Base-by-base conservation (phyloP, 2,888 invertebrate species). In the Orchestes rusci region DNA sequence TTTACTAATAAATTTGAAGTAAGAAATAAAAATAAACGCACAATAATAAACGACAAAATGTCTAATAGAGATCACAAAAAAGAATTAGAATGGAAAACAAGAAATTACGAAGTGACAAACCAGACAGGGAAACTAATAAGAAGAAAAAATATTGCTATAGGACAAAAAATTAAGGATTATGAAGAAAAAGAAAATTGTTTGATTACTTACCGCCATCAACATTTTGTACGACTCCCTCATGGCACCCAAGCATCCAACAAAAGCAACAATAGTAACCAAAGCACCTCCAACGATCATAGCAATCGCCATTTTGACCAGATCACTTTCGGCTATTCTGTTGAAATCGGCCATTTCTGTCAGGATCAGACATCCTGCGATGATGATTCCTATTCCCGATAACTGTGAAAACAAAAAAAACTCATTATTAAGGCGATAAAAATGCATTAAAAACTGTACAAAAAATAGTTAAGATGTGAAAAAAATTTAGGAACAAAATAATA, bases 181-280 rank as follows among this genome's bases (percentile, higher is more conserved):
- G n/a, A n/a, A n/a, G n/a, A n/a, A n/a, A n/a, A n/a, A n/a, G n/a
- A n/a, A n/a, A n/a, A n/a, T n/a, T n/a, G n/a, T n/a, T n/a, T n/a
- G n/a, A n/a, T n/a, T n/a, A 74, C 80, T 79, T 70, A 88, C 88
- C 64, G 84, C 79, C 68, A 91, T 86, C 34, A 92, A 80, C 68
- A 93, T 76, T 67, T 84, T 82, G 56, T 90, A 86, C 68, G 88
- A 90, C 67, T 95, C 94, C 58, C 80, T 80, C 59, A 91, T 74
- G 5, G 94, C 93, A 17, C 95, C 95, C 59, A 88, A 85, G 68
- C 93, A 93, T 28, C 94, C 95, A 59, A 95, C 79, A 54, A 87
- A 83, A 1, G 93, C 91, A 30, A 95, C 83, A 48, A 89, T 71
- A 59, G 94, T 83, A 67, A 94, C 84, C 48, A 93, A 77, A 27